Evolutionary conservation across 2,888 invertebrate species (phyloP).

Genomic region (Cephus nigrinus): DNA sequence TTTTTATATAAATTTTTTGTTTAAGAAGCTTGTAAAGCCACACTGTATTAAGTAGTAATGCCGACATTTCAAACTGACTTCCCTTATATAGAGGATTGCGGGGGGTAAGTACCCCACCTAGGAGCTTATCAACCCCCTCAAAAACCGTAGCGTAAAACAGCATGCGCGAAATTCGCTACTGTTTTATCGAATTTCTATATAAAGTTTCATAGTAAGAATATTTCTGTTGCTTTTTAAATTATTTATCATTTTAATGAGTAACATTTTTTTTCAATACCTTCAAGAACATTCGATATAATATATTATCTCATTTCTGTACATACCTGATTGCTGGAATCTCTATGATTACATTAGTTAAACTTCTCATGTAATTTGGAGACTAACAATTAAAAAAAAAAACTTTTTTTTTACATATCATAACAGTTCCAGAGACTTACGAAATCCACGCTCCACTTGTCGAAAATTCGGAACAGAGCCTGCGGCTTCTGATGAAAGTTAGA

Average conservation of each 20-base stretch:
- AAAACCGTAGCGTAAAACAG: slow-evolving; percentile 29
- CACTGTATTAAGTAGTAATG: slow-evolving; percentile 32
- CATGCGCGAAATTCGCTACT: slow-evolving; percentile 39
- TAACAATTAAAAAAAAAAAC: background rate
- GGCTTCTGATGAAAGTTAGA: slow-evolving; percentile 2
- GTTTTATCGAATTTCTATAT: background rate
- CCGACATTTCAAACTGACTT: slow-evolving; percentile 37
- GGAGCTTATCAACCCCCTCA: slow-evolving; percentile 14
- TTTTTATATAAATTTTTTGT: background rate
- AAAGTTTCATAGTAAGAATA: background rate
- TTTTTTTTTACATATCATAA: slow-evolving; percentile 12
- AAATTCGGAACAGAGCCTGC: background rate
- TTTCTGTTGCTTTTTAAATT: background rate
- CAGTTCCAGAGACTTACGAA: background rate
- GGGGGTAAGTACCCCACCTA: background rate
- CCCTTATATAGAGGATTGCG: slow-evolving; percentile 38
- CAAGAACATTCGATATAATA: background rate
- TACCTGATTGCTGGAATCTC: background rate
- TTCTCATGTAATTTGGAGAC: background rate
- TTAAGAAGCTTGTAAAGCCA: background rate
- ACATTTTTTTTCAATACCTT: background rate
- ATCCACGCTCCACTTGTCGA: background rate
- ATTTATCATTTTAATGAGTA: background rate
- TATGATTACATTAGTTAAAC: background rate
- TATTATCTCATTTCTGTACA: background rate